Percentiles rank a stretch among this genome's conserved stretches.
These are phyloP conservation scores for Aurelia sp. DNA, from an alignment of 30 jellyfish, hydroid and myxozoan genomes.

Conservation along the genomic window DNA sequence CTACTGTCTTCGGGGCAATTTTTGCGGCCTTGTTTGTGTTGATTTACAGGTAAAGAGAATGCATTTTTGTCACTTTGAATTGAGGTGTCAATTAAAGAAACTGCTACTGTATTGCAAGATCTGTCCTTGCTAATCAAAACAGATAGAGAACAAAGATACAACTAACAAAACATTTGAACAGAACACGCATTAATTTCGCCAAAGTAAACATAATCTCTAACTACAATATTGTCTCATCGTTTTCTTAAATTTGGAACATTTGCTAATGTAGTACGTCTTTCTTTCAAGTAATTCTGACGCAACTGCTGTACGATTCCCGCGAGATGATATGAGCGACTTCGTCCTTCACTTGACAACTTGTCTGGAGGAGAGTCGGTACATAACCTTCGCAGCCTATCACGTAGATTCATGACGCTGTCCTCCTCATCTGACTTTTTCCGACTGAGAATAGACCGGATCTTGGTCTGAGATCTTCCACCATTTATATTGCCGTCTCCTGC, in stretches of 20 bases:
- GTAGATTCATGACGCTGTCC: conserved; percentile 6
- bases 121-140: no score
- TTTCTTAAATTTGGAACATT: conserved; percentile 30
- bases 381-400: conserved; percentile 19
- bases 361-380: neutral
- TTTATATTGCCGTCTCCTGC: neutral
- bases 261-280: conserved; percentile 40
- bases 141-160: no score
- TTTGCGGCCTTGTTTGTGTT: no score
- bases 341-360: neutral
- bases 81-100: no score
- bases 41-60: no score
- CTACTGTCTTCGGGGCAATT: no score
- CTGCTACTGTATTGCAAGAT: no score
- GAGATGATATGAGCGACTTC: neutral
- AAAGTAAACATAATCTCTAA: neutral
- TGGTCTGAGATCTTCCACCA: neutral
- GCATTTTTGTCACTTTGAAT: no score
- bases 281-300: conserved; percentile 26
- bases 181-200: neutral
- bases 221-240: neutral
- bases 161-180: neutral
- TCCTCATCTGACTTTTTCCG: neutral
- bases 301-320: conserved; percentile 12
- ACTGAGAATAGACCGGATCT: neutral